Percentiles rank a stretch among this genome's conserved stretches.
Evolutionary conservation across 1,140 invertebrate genomes (phyloP).

Genomic region (Meloidogyne hapla): DNA sequence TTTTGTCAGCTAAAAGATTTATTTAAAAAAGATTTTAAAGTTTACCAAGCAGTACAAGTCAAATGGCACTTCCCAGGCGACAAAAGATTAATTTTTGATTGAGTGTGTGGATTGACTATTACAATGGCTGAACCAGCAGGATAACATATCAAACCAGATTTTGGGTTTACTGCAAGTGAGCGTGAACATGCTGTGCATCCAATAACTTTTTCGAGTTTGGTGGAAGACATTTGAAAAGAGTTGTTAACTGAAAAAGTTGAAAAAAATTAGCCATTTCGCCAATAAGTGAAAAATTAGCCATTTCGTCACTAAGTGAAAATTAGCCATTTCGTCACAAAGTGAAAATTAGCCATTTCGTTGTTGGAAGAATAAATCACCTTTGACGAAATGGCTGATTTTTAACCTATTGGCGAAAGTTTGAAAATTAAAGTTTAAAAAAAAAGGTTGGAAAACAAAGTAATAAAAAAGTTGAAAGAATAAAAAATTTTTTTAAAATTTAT

Average conservation of each 20-base stretch:
- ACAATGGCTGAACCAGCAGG: slow-evolving; percentile 62
- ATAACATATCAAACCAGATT: slow-evolving; percentile 50
- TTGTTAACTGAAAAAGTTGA: neutral
- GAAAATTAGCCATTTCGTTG: no score
- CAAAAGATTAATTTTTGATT: slow-evolving; percentile 51
- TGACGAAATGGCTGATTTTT: no score
- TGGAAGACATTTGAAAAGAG: neutral
- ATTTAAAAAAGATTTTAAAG: slow-evolving; percentile 16
- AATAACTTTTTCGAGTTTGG: slow-evolving; percentile 55
- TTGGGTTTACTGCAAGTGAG: slow-evolving; percentile 52
- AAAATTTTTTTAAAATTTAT: neutral
- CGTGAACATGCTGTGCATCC: slow-evolving; percentile 52
- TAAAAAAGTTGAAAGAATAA: neutral
- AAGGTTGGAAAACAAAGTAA: neutral
- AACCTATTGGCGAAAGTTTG: neutral
- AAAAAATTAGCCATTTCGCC: no score
- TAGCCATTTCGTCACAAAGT: no score
- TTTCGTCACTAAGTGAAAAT: no score
- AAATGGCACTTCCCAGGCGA: neutral
- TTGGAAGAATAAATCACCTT: no score
- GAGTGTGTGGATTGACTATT: slow-evolving; percentile 43
- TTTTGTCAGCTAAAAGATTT: no score
- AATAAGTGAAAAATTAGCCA: no score
- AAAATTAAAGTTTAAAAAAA: neutral
- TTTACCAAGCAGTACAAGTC: slow-evolving; percentile 20